Evolutionary conservation across 2,113 vertebrate genomes (phyloP).

Genomic region (Neogobius melanostomus): DNA sequence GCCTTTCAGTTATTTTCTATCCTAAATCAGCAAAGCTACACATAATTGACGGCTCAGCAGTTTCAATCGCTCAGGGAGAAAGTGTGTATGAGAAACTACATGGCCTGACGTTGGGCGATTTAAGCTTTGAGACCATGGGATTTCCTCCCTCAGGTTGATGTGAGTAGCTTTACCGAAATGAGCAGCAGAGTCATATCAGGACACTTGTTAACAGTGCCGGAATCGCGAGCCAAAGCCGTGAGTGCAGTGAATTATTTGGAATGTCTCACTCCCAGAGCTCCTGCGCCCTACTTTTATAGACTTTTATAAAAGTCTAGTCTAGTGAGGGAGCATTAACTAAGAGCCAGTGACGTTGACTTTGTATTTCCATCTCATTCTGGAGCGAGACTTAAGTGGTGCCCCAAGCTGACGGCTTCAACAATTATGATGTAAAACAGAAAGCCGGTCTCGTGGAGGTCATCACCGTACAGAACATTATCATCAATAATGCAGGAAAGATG

Average conservation of each 20-base stretch:
- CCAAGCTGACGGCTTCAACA: conserved; percentile 29
- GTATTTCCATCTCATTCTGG: conserved; percentile 45
- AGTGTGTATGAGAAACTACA: not conserved
- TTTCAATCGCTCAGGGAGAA: not conserved
- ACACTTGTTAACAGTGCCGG: conserved; percentile 39
- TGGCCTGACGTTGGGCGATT: conserved; percentile 4
- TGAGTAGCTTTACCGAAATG: conserved; percentile 25
- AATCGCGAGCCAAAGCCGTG: conserved; percentile 36
- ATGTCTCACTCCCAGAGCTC: conserved; percentile 57
- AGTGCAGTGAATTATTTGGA: conserved; percentile 55
- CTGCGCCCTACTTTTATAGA: conserved; percentile 53
- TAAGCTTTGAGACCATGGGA: conserved; percentile 11
- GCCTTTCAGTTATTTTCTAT: not conserved
- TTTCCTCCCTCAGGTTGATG: conserved; percentile 21
- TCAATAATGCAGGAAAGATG: conserved; percentile 14
- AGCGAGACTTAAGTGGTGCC: conserved; percentile 9
- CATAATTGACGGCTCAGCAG: not conserved
- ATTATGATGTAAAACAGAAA: conserved; percentile 32
- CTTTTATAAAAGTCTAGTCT: too few species aligned
- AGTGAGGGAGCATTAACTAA: conserved; percentile 47
- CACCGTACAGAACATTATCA: not conserved
- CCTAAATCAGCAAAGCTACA: not conserved
- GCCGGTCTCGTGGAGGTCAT: conserved; percentile 10
- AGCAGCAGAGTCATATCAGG: conserved; percentile 47
- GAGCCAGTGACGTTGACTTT: conserved; percentile 45